Evolutionary conservation across 2,797 vertebrate genomes (phyloP), one percentile per base, ranked within the genome.

Genomic region (Columba guinea): DNA sequence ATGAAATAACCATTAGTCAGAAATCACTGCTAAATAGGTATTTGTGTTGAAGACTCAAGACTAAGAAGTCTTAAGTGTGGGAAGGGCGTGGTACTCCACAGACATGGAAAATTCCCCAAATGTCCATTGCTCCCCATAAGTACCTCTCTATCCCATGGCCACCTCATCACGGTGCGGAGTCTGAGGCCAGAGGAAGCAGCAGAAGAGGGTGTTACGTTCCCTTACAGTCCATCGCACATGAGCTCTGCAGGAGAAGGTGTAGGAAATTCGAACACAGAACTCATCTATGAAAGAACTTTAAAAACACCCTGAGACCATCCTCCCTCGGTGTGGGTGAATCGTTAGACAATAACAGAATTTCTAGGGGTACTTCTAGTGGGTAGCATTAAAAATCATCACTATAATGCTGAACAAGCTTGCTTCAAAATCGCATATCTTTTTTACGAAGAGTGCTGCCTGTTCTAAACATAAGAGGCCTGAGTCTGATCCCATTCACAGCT

Each of bases 71-170:
- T 53, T 62, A 68, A 56, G 18, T 17, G 26, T 73, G 46, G 18
- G 52, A 70, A 74, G 34, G 44, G 5, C 49, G 41, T 41, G 41
- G 28, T 52, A 21, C 44, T 86, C 69, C 58, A 60, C 2, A 51
- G 51, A 35, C 49, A 30, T 5, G 27, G 59, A 56, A 76, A 76
- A 73, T 2, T 3, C 22, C 87, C 67, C 62, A 64, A 46, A 75
- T 17, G 28, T 34, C 23, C 24, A 44, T 44, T 37, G 17, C 17
- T 39, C 11, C 30, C 4, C 2, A 0, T 24, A 55, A 51, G 21
- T 30, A 59, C 9, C 20, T 68, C 34, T 30, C 1, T 10, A 89
- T 60, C 37, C 37, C 35, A 17, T 1, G 63, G n/a, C 46, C 41
- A 37, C 32, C 28, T 34, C 30, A 48, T 30, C 21, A 49, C 0